Evolutionary conservation across 2,797 vertebrate genomes (phyloP).

Genomic region (Cossypha heuglini): DNA sequence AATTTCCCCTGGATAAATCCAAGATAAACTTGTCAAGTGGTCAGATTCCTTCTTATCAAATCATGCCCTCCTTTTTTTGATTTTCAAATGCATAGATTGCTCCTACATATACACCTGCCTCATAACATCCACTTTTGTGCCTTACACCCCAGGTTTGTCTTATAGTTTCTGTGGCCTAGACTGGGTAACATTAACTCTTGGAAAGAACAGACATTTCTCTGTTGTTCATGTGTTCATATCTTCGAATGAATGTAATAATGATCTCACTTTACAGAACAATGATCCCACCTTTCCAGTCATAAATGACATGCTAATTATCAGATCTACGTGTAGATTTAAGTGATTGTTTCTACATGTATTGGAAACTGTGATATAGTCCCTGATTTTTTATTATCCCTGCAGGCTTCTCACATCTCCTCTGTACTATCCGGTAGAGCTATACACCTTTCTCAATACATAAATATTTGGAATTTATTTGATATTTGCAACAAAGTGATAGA

Average conservation of each 20-base stretch:
- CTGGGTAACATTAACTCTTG: neutral
- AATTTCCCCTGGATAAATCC: neutral
- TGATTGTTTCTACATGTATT: neutral
- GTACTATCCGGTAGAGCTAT: neutral
- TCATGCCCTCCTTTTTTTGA: neutral
- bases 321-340: neutral
- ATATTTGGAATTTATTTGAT: neutral
- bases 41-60: neutral
- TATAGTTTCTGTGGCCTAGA: neutral
- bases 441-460: fast-evolving
- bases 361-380: neutral
- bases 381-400: neutral
- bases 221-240: neutral
- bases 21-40: neutral
- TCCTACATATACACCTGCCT: neutral
- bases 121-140: neutral
- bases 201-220: neutral
- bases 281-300: neutral
- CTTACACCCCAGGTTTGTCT: neutral
- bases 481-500: neutral
- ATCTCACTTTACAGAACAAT: neutral
- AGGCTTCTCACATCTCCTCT: neutral
- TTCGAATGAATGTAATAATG: neutral
- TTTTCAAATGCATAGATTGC: neutral
- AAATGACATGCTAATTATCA: neutral